phyloP scores from a whole-genome alignment of 2,113 vertebrate genomes.

The Physeter macrocephalus region DNA sequence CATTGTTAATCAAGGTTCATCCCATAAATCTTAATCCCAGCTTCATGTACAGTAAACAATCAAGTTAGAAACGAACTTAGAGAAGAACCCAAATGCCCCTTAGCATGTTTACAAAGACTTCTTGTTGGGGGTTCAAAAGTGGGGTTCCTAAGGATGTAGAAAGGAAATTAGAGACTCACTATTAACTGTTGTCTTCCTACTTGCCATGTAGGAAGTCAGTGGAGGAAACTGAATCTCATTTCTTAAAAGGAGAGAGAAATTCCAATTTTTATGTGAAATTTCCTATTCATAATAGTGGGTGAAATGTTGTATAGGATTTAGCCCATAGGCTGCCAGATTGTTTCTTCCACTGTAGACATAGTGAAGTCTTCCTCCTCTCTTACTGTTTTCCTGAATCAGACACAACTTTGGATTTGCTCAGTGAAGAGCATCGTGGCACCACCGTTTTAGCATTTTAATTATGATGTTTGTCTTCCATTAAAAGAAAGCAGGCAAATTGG shows the following conservation, averaged over 20 bases:
- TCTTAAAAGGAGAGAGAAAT: background rate
- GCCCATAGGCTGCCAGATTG: no score
- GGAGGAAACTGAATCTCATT: background rate
- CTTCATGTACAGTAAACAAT: background rate
- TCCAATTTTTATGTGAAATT: background rate
- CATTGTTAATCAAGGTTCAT: background rate
- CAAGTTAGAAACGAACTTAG: background rate
- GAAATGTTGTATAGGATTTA: background rate
- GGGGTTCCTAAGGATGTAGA: rapidly evolving
- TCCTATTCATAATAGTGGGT: background rate
- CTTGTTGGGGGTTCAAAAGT: background rate
- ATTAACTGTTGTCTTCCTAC: background rate
- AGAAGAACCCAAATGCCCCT: background rate
- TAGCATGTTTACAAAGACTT: background rate
- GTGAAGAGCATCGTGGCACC: rapidly evolving
- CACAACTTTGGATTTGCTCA: background rate
- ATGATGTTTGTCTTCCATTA: background rate
- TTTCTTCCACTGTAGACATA: background rate
- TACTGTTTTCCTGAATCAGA: background rate
- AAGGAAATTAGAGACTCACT: background rate
- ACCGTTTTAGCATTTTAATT: background rate
- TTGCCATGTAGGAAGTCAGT: background rate
- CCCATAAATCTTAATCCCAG: background rate
- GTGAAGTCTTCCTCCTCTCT: background rate
- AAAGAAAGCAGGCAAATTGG: background rate